Evolutionary conservation across 2,888 invertebrate species (phyloP), one percentile per base, ranked within the genome.

Genomic region (Caenorhabditis sp.): DNA sequence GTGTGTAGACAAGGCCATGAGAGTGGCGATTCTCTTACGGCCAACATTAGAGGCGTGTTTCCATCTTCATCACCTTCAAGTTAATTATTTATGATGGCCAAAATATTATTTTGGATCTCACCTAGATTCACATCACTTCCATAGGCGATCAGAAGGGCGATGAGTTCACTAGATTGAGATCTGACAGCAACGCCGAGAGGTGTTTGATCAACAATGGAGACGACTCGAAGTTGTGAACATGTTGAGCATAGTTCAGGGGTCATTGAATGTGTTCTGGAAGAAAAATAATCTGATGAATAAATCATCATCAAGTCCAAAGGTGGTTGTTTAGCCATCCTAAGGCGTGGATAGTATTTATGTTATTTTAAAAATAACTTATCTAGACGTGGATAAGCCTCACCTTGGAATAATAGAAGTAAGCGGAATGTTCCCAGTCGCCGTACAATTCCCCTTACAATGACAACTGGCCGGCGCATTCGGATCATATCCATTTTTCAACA

Each of bases 111-210:
- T 17, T 55, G 1, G 1, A 14, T 6, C 27, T 55, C 54, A 80
- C 89, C 89, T 58, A 89, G 87, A 82, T 90, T 89, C 1, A 89
- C 88, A 65, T 88, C 87, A 1, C 91, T 91, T 43, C 91, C 91
- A 83, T 90, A 90, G 73, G 90, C 90, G 59, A 91, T 89, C 24
- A 91, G 88, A 10, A 91, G 86, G 50, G 90, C 89, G 24, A 91
- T 89, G 61, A 91, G 89, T 59, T 90, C 89, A 21, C 90, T 88
- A 77, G 90, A 90, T 59, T 90, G 90, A 27, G 89, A 88, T 50
- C 90, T 89, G 6, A 91, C 91, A 0, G 91, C 91, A 58, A 91
- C 88, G 77, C 90, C 91, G 43, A 91, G 85, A n/a, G 91, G 91
- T 1, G 91, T 91, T 62, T 91, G 80, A 57, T 86, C 87, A 43